phyloP scores from a whole-genome alignment of 2,113 vertebrate species.

The Mohoua ochrocephala region DNA sequence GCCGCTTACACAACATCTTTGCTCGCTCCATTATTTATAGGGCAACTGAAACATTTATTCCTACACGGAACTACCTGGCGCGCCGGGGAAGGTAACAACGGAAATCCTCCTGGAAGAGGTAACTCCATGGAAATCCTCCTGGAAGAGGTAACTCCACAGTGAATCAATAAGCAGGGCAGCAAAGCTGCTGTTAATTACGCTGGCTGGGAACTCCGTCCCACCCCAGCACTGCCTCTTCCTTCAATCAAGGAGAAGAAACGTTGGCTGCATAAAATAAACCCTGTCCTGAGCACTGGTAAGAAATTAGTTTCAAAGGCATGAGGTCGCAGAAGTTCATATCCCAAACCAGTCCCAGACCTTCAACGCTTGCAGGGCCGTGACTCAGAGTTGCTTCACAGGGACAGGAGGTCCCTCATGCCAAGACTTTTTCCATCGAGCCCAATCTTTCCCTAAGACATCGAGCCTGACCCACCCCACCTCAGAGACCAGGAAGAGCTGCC shows the following conservation, averaged over 20 bases:
- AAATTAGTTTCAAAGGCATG: background rate
- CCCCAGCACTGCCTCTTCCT: background rate
- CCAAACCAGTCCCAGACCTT: background rate
- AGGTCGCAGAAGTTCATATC: background rate
- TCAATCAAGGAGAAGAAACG: background rate
- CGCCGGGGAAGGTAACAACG: rapidly evolving
- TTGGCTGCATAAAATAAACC: background rate
- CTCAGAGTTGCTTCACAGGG: background rate
- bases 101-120: background rate
- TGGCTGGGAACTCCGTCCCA: background rate
- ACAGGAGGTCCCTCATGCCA: background rate
- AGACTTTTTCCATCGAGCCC: background rate
- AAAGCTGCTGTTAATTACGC: background rate
- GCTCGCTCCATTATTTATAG: conserved; percentile 89
- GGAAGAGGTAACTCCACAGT: background rate
- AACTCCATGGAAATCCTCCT: background rate
- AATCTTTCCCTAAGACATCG: background rate
- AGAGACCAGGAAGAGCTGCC: background rate
- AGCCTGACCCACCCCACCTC: background rate
- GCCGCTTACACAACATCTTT: conserved; percentile 81
- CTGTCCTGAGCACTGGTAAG: background rate
- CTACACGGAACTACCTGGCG: conserved; percentile 54
- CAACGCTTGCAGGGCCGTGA: background rate
- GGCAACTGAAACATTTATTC: conserved; percentile 88
- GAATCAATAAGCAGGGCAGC: background rate